phyloP scores from a whole-genome alignment of 2,113 vertebrate species.

The Larimichthys polyactis region DNA sequence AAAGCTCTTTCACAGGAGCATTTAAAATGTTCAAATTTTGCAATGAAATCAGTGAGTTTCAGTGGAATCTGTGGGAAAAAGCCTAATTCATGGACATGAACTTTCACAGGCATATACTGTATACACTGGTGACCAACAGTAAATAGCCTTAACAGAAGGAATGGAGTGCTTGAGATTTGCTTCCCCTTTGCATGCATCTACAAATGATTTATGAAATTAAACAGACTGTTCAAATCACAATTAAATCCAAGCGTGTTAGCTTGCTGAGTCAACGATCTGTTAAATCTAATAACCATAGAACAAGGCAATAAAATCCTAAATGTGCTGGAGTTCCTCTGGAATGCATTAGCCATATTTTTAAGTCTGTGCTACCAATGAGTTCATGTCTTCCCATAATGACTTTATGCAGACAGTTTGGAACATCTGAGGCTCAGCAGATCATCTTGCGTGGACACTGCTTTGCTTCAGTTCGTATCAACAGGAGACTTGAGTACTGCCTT shows the following conservation, averaged over 20 bases:
- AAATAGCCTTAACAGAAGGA: neutral
- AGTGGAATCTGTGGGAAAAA: neutral
- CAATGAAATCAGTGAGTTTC: neutral
- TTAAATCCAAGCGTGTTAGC: neutral
- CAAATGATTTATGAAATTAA: conserved; percentile 22
- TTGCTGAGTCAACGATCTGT: conserved; percentile 31
- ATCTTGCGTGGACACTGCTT: neutral
- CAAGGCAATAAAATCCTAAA: conserved; percentile 21
- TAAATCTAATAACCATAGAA: conserved; percentile 26
- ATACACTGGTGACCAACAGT: neutral
- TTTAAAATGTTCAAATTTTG: no score
- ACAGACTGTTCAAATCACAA: conserved; percentile 9
- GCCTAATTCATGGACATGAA: neutral
- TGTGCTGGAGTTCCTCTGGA: conserved; percentile 21
- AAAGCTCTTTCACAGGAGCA: neutral
- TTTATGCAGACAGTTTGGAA: neutral
- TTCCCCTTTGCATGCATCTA: neutral
- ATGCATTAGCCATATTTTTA: conserved; percentile 6
- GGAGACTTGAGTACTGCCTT: neutral
- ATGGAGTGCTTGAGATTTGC: neutral
- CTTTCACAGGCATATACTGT: neutral
- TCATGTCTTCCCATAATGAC: neutral
- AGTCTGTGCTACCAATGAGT: neutral
- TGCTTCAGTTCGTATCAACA: neutral
- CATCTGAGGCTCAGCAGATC: conserved; percentile 49